Percentiles rank a stretch among this genome's conserved stretches.
phyloP scores from a whole-genome alignment of 1,140 invertebrate genomes.

The Hypothenemus hampei region DNA sequence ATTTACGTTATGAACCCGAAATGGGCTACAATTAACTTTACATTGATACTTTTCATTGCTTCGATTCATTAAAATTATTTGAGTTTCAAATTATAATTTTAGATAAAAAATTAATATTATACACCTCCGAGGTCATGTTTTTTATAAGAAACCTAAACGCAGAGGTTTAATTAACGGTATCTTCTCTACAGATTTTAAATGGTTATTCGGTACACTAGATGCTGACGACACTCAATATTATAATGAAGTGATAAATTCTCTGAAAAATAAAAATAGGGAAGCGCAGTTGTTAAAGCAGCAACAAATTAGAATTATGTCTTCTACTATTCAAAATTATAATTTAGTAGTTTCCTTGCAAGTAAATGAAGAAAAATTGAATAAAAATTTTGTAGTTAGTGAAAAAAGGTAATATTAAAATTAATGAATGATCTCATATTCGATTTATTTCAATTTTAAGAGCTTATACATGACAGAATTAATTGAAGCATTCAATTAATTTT shows the following conservation, averaged over 20 bases:
- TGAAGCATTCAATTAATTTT: slow-evolving; percentile 21
- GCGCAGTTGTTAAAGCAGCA: slow-evolving; percentile 25
- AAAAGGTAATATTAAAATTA: background rate
- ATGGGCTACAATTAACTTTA: too few relatives aligned
- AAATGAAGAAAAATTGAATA: background rate
- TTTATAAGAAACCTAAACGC: slow-evolving; percentile 13
- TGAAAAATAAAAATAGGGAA: slow-evolving; percentile 15
- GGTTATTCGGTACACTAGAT: slow-evolving; percentile 39
- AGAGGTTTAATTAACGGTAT: slow-evolving; percentile 35
- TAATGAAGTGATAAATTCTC: slow-evolving; percentile 29
- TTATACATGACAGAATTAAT: slow-evolving; percentile 17
- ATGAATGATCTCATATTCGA: background rate
- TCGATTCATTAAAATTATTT: background rate
- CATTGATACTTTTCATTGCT: too few relatives aligned
- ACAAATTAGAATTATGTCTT: slow-evolving; percentile 23
- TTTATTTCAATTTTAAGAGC: slow-evolving; percentile 8
- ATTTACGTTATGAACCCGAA: too few relatives aligned
- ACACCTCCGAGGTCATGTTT: slow-evolving; percentile 25
- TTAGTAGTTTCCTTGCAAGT: background rate
- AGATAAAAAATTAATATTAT: slow-evolving; percentile 21
- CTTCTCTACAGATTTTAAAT: slow-evolving; percentile 36
- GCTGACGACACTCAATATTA: slow-evolving; percentile 36
- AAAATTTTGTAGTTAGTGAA: background rate
- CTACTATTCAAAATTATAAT: background rate
- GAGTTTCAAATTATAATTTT: background rate